These are phyloP conservation scores for Smithornis capensis DNA, from an alignment of 2,113 vertebrate genomes.

Conservation along the genomic window DNA sequence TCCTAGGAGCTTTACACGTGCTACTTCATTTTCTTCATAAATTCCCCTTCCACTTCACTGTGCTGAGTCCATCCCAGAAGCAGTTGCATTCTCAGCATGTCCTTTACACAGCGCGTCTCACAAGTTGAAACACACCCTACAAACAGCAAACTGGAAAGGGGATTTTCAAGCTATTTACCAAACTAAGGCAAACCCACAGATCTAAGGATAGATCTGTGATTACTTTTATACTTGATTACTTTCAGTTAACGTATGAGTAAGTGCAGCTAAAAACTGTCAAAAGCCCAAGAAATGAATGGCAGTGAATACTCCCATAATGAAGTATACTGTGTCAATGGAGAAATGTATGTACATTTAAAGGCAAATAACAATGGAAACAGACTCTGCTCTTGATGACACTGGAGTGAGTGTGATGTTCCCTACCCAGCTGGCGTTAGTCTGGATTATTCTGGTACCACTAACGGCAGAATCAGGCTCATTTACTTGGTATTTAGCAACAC, in stretches of 20 bases:
- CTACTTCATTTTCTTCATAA: not conserved
- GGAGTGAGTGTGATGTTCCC: not conserved
- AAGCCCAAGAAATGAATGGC: not conserved
- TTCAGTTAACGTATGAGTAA: not conserved
- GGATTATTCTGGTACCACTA: not conserved
- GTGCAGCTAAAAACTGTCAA: not conserved
- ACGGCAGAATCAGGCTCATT: not conserved
- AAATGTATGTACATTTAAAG: not conserved
- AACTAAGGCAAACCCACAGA: not conserved
- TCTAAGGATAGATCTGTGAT: accelerated
- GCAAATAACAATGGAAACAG: not conserved
- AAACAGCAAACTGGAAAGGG: not conserved
- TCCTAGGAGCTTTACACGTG: not conserved
- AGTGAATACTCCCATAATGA: not conserved
- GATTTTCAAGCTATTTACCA: not conserved
- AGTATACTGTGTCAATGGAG: not conserved
- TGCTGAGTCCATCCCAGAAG: not conserved
- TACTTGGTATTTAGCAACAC: not conserved
- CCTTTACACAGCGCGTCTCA: not conserved
- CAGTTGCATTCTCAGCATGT: not conserved
- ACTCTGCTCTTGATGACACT: not conserved
- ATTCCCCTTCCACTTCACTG: not conserved
- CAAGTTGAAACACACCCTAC: not conserved
- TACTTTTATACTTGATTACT: not conserved
- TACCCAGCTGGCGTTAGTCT: not conserved